phyloP scores from a whole-genome alignment of 2,888 invertebrate species.

The Cinara cedri region DNA sequence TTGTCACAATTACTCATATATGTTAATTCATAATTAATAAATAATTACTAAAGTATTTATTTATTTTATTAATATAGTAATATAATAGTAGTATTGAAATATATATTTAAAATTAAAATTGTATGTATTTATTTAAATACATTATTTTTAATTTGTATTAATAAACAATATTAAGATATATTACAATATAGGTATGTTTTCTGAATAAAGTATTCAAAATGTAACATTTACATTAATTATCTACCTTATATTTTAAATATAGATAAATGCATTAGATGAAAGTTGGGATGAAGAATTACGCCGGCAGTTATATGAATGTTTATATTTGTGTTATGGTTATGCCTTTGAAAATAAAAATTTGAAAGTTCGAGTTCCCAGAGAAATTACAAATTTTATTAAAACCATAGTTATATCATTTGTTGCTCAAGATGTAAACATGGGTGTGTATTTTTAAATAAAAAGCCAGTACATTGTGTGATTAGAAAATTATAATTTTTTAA shows the following conservation, averaged over 20 bases:
- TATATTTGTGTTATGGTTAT: conserved; percentile 32
- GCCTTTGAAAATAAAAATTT: conserved; percentile 27
- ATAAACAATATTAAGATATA: not conserved
- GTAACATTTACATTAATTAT: too few relatives aligned
- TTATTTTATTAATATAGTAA: too few relatives aligned
- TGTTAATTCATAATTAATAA: too few relatives aligned
- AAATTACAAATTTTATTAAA: conserved; percentile 29
- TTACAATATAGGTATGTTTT: not conserved
- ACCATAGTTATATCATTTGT: not conserved
- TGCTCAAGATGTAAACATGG: not conserved
- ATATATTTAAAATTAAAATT: too few relatives aligned
- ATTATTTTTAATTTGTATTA: not conserved
- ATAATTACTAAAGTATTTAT: too few relatives aligned
- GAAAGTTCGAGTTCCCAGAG: not conserved
- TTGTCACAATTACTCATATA: too few relatives aligned
- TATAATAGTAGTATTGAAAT: too few relatives aligned
- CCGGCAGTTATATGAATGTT: conserved; percentile 21
- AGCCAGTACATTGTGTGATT: too few relatives aligned
- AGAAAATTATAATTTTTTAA: too few relatives aligned
- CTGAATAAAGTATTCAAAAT: not conserved
- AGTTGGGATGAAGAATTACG: conserved; percentile 42
- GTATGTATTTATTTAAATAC: not conserved
- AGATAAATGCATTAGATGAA: conserved; percentile 36
- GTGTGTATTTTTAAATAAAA: conserved; percentile 6
- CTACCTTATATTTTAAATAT: not conserved